These are phyloP conservation scores for Podotricha telesiphe DNA, from an alignment of 2,888 invertebrate genomes.

Conservation along the genomic window DNA sequence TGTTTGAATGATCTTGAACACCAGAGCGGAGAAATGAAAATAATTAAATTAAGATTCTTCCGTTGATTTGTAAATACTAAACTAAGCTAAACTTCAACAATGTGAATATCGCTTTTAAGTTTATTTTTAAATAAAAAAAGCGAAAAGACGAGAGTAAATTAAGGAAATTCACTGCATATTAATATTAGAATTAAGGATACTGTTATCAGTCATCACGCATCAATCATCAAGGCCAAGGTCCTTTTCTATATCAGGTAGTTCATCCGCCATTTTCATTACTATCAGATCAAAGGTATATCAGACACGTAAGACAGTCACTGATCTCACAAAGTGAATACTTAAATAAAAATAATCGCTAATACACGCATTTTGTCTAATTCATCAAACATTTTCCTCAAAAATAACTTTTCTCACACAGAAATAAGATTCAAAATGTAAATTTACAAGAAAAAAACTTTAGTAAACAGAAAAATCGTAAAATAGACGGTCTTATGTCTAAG, in stretches of 20 bases:
- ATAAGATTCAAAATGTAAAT: conserved; percentile 38
- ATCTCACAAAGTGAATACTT: conserved; percentile 29
- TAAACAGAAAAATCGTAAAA: background rate
- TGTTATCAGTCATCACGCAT: no score
- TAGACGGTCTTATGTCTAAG: conserved; percentile 9
- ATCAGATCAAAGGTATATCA: conserved; percentile 12
- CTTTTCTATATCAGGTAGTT: background rate
- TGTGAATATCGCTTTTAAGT: no score
- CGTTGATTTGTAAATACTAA: no score
- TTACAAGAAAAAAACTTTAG: background rate
- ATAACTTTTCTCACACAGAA: conserved; percentile 1
- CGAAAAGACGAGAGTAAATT: no score
- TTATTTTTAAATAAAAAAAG: no score
- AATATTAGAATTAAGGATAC: no score
- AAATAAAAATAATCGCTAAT: conserved; percentile 29
- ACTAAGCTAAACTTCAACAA: no score
- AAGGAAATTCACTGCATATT: no score
- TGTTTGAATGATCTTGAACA: no score
- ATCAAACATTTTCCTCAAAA: background rate
- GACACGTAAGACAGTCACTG: conserved; percentile 21
- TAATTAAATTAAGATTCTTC: no score
- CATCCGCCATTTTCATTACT: background rate
- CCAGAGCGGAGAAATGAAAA: no score
- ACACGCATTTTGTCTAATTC: conserved; percentile 8
- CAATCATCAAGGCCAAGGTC: background rate